These are phyloP conservation scores for Eupithecia exiguata DNA, from an alignment of 2,888 invertebrate genomes.

Conservation along the genomic window DNA sequence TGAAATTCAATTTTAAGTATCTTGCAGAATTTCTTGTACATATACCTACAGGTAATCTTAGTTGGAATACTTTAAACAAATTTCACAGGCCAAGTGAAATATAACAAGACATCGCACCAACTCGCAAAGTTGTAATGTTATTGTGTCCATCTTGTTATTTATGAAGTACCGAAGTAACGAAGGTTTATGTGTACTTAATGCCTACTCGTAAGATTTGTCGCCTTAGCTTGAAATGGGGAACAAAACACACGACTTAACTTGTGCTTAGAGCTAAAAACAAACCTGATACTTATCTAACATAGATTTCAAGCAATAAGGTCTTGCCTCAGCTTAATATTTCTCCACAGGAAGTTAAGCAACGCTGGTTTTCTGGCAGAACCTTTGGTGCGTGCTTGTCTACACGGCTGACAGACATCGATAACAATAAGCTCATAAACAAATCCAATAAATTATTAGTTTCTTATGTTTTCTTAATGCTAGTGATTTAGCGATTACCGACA, in stretches of 20 bases:
- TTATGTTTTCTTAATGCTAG: neutral
- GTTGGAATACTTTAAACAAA: neutral
- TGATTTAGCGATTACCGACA: slow-evolving; percentile 22
- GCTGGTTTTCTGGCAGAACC: no score
- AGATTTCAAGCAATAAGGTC: no score
- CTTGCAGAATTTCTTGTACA: no score
- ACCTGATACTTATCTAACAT: no score
- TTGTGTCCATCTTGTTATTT: neutral
- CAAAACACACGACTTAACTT: neutral
- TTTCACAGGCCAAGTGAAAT: neutral
- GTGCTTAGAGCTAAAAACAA: neutral
- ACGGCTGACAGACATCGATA: neutral
- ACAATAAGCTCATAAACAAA: neutral
- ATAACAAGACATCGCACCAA: slow-evolving; percentile 7
- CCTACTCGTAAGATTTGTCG: neutral
- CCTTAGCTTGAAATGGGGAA: neutral
- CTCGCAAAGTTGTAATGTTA: slow-evolving; percentile 15
- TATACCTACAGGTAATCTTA: neutral
- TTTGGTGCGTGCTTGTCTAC: no score
- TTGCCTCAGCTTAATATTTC: no score
- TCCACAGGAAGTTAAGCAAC: no score
- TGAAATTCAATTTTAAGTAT: no score
- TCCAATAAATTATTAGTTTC: neutral
- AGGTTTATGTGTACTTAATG: neutral
- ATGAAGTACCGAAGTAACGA: neutral